Conservation (phyloP, 2,797 vertebrate species). For the Typhlichthys eigenmanni region DNA sequence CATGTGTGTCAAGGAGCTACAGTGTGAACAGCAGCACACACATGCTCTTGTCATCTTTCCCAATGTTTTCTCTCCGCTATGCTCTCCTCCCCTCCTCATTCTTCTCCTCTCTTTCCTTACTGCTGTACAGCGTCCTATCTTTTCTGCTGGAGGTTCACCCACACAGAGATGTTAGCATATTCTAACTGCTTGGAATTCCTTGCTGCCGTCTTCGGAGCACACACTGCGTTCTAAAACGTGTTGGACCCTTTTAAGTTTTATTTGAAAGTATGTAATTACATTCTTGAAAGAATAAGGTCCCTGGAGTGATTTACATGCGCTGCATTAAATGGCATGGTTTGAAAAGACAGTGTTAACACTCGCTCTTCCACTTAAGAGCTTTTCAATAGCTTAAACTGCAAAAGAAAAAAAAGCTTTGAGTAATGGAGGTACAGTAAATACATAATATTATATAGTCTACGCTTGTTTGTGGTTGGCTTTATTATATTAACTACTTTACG, state of each 20-base stretch:
- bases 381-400: constrained; percentile 52
- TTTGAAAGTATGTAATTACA: constrained; percentile 99
- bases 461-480: too few species aligned
- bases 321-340: constrained; percentile 94
- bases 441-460: constrained; percentile 27
- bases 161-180: constrained; percentile 96
- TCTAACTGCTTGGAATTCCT: constrained; percentile 98
- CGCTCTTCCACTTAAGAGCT: constrained; percentile 55
- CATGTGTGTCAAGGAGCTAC: too few species aligned
- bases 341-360: constrained; percentile 90
- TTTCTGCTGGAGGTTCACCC: constrained; percentile 75
- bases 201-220: constrained; percentile 88
- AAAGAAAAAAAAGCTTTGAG: constrained; percentile 47
- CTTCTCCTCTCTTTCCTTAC: background rate
- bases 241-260: constrained; percentile 99
- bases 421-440: constrained; percentile 43
- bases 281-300: constrained; percentile 97
- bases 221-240: constrained; percentile 98
- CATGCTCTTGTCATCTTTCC: background rate
- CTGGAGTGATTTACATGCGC: constrained; percentile 89
- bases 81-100: background rate
- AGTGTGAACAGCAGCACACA: too few species aligned
- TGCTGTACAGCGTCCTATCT: constrained; percentile 31
- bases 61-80: constrained; percentile 16
- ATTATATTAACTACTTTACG: constrained; percentile 10